Percentiles rank a stretch among this genome's conserved stretches.
Evolutionary conservation across 2,113 vertebrate genomes (phyloP).

Genomic region (Leucoraja erinaceus): DNA sequence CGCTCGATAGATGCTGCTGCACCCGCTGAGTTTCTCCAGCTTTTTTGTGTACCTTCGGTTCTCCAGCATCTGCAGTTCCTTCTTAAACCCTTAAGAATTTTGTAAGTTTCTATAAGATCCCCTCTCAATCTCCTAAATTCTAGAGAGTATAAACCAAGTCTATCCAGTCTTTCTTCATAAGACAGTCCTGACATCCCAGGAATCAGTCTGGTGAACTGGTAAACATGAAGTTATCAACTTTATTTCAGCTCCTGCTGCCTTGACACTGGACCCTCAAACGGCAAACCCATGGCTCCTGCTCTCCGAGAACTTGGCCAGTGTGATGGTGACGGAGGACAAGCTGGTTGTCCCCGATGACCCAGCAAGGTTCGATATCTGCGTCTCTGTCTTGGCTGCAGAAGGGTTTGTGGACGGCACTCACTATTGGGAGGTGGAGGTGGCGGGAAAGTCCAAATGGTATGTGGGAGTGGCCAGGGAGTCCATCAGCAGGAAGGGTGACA

Average conservation of each 20-base stretch:
- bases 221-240: background rate
- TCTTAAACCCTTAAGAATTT: too few relatives aligned
- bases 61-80: too few relatives aligned
- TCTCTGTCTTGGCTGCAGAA: conserved; percentile 49
- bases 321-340: conserved; percentile 42
- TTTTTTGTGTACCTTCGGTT: too few relatives aligned
- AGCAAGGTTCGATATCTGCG: conserved; percentile 53
- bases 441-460: conserved; percentile 55
- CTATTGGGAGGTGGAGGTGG: conserved; percentile 62
- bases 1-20: too few relatives aligned
- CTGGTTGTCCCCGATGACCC: conserved; percentile 42
- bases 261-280: background rate
- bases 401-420: conserved; percentile 46
- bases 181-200: too few relatives aligned
- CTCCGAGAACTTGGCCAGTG: conserved; percentile 43
- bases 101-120: too few relatives aligned
- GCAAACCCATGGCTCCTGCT: conserved; percentile 54
- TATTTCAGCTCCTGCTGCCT: background rate
- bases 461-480: conserved; percentile 68
- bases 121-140: too few relatives aligned
- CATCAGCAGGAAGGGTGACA: conserved; percentile 59
- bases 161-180: too few relatives aligned
- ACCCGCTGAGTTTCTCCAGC: too few relatives aligned
- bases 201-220: background rate
- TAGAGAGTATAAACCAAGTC: too few relatives aligned